These are phyloP conservation scores for Marisa cornuarietis DNA, from an alignment of 1,140 invertebrate genomes.

Conservation along the genomic window DNA sequence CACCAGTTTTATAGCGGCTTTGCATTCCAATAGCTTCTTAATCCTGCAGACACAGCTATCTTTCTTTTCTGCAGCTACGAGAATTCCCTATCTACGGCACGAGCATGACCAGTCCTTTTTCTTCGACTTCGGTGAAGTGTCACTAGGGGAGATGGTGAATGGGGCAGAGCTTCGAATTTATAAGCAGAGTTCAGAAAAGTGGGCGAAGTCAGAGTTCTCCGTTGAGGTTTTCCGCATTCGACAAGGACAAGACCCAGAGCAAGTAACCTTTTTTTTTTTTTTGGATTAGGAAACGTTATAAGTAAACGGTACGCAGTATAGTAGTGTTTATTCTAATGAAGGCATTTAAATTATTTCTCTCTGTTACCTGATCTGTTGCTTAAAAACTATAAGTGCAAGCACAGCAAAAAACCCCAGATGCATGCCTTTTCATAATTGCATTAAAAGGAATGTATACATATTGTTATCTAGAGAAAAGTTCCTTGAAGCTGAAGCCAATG, in stretches of 20 bases:
- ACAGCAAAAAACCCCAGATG: neutral
- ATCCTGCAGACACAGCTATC: neutral
- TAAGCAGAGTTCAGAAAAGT: slow-evolving; percentile 64
- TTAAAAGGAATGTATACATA: neutral
- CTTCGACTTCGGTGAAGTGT: slow-evolving; percentile 89
- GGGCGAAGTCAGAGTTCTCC: slow-evolving; percentile 28
- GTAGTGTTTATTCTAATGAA: no score
- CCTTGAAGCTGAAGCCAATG: slow-evolving; percentile 49
- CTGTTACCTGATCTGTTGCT: no score
- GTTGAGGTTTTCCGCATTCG: slow-evolving; percentile 42
- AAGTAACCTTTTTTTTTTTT: slow-evolving; percentile 27
- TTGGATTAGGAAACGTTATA: neutral
- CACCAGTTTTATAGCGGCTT: no score
- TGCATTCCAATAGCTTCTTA: no score
- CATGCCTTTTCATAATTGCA: neutral
- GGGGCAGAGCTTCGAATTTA: slow-evolving; percentile 87
- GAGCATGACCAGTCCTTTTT: slow-evolving; percentile 86
- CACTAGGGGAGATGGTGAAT: slow-evolving; percentile 80
- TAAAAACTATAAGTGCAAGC: no score
- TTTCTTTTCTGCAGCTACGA: slow-evolving; percentile 41
- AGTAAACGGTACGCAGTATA: neutral
- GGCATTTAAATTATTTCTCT: no score
- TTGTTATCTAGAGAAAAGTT: slow-evolving; percentile 54
- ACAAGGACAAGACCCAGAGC: slow-evolving; percentile 56
- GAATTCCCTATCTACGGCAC: slow-evolving; percentile 71